phyloP scores from a whole-genome alignment of 2,888 invertebrate species.

The Andrena dorsata region DNA sequence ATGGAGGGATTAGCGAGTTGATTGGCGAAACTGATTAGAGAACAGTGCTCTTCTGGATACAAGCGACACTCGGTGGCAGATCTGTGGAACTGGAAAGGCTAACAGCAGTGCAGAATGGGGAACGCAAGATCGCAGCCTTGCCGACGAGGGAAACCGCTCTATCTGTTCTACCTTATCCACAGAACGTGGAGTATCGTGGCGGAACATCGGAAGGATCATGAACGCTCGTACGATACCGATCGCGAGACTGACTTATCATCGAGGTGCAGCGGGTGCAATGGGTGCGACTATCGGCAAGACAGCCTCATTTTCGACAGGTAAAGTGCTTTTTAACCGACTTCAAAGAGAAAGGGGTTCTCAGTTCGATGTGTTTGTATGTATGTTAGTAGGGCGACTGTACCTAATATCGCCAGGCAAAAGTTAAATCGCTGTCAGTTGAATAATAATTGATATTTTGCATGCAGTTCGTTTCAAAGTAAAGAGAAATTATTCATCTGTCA shows the following conservation, averaged over 20 bases:
- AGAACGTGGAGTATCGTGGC: constrained; percentile 90
- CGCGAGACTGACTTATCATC: constrained; percentile 80
- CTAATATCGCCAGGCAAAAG: too few species aligned
- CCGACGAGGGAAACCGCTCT: constrained; percentile 84
- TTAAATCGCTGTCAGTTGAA: too few species aligned
- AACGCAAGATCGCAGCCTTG: constrained; percentile 78
- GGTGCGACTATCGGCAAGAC: constrained; percentile 81
- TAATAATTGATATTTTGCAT: too few species aligned
- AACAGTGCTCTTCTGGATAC: neutral
- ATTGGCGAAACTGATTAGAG: neutral
- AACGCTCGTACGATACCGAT: constrained; percentile 76
- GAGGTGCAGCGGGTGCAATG: constrained; percentile 80
- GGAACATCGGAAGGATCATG: constrained; percentile 84
- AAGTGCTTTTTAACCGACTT: constrained; percentile 18
- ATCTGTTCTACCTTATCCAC: constrained; percentile 89
- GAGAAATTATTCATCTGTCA: too few species aligned
- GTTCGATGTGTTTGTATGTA: too few species aligned
- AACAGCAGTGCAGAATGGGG: constrained; percentile 73
- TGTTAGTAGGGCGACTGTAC: too few species aligned
- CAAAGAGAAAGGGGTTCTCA: too few species aligned
- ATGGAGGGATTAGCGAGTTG: neutral
- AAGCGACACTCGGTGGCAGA: neutral
- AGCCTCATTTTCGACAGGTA: constrained; percentile 82
- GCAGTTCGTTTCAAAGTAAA: too few species aligned
- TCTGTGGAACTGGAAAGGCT: neutral